A percentile compares a stretch with the other conserved stretches of the same genome.
phyloP scores from a whole-genome alignment of 2,797 vertebrate species.

The Neosalanx taihuensis region DNA sequence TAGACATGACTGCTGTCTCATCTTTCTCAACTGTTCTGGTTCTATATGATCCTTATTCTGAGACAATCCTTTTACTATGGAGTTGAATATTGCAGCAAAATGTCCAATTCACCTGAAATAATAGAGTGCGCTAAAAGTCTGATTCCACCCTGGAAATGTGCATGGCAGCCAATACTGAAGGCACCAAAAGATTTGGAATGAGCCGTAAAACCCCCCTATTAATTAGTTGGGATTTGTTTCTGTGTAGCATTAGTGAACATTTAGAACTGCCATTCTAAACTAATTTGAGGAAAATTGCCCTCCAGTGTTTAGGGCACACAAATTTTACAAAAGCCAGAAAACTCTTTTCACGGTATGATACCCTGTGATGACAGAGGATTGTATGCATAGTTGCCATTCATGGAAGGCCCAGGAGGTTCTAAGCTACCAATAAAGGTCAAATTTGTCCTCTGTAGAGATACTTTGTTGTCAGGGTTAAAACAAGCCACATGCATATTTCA shows the following conservation, averaged over 20 bases:
- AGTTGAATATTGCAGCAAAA: not conserved
- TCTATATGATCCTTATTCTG: not conserved
- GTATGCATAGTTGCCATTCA: conserved; percentile 18
- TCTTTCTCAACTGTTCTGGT: not conserved
- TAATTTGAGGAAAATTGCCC: not conserved
- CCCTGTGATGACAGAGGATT: conserved; percentile 22
- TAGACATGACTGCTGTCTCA: conserved; percentile 7
- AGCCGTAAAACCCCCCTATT: conserved; percentile 8
- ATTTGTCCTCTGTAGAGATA: conserved; percentile 35
- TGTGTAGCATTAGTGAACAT: conserved; percentile 10
- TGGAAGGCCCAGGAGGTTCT: conserved; percentile 18
- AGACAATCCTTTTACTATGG: not conserved
- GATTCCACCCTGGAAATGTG: conserved; percentile 18
- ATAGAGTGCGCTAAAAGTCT: conserved; percentile 7
- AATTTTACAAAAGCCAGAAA: conserved; percentile 13
- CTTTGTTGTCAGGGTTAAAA: conserved; percentile 50
- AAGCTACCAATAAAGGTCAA: conserved; percentile 40
- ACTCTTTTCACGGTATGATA: conserved; percentile 10
- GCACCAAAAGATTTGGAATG: conserved; percentile 13
- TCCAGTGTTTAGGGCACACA: not conserved
- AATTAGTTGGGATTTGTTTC: conserved; percentile 16
- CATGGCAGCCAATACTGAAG: not conserved
- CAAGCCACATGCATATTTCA: conserved; percentile 61
- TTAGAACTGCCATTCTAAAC: not conserved
- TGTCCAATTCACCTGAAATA: conserved; percentile 2